Percentiles rank a stretch among this genome's conserved stretches.
These are phyloP conservation scores for Andricus quercusramuli DNA, from an alignment of 2,888 invertebrate genomes.

Conservation along the genomic window DNA sequence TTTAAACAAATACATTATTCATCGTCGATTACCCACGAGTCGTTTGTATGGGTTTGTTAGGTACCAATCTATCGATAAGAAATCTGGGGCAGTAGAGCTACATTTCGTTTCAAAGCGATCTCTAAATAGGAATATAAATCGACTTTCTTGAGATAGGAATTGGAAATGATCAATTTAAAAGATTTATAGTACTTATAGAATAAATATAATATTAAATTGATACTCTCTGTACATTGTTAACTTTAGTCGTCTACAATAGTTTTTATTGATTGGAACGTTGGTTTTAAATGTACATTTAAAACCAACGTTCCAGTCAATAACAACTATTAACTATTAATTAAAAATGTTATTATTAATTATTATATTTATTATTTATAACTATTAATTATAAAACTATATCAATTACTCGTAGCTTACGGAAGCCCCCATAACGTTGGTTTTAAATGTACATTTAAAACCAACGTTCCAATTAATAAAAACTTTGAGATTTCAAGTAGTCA, in stretches of 20 bases:
- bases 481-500: background rate
- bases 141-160: constrained; percentile 34
- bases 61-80: constrained; percentile 31
- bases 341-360: no score
- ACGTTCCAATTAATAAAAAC: no score
- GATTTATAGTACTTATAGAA: background rate
- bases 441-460: no score
- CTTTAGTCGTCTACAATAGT: background rate
- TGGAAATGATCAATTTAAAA: constrained; percentile 22
- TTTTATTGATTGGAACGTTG: background rate
- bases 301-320: no score
- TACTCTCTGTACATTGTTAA: background rate
- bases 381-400: no score
- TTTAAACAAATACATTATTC: constrained; percentile 15
- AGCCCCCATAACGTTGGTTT: no score
- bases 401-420: no score
- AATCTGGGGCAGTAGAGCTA: constrained; percentile 21
- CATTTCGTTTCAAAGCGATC: constrained; percentile 14
- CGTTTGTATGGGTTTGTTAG: constrained; percentile 12
- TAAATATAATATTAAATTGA: background rate
- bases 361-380: no score
- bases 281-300: no score
- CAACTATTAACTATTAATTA: no score
- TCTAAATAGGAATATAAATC: constrained; percentile 12
- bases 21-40: background rate